Evolutionary conservation across 1,140 invertebrate species (phyloP).

Genomic region (Orchestia grillus): DNA sequence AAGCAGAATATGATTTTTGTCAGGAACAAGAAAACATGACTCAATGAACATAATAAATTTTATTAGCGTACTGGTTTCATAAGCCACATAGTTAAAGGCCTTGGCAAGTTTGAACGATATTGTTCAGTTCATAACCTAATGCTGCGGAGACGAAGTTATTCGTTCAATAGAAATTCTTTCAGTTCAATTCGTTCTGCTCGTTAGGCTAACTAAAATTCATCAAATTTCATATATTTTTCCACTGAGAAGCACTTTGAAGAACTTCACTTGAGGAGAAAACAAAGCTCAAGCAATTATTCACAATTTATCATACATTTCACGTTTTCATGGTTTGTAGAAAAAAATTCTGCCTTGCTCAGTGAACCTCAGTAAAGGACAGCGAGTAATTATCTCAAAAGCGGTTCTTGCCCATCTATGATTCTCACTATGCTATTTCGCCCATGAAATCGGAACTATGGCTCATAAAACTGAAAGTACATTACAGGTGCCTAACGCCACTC

Average conservation of each 20-base stretch:
- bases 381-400: not conserved
- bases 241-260: not conserved
- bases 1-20: not conserved
- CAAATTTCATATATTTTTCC: not conserved
- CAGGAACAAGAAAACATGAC: not conserved
- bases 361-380: not conserved
- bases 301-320: no score
- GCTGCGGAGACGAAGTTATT: not conserved
- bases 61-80: not conserved
- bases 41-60: not conserved
- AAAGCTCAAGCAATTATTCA: not conserved
- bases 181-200: not conserved
- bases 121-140: not conserved
- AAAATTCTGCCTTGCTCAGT: not conserved
- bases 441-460: not conserved
- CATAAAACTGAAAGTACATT: not conserved
- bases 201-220: not conserved
- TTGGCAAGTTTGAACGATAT: not conserved
- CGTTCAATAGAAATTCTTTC: not conserved
- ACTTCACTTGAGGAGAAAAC: not conserved
- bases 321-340: not conserved
- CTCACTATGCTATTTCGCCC: not conserved
- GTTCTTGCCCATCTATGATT: not conserved
- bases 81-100: not conserved
- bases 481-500: not conserved